Conservation (phyloP, 2,797 vertebrate genomes). For the Leptatherina wallacei region DNA sequence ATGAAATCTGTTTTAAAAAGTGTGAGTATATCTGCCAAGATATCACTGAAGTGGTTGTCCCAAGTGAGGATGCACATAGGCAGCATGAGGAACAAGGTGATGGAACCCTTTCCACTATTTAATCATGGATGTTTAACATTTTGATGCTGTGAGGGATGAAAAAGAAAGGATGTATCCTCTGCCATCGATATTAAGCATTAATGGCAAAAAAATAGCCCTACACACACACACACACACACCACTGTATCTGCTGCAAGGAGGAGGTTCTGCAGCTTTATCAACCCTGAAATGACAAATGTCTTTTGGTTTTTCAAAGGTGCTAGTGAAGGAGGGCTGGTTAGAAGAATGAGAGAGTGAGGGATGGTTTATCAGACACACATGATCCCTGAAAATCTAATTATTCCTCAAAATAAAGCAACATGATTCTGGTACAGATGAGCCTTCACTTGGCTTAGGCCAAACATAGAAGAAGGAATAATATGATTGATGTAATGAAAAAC, state of each 20-base stretch:
- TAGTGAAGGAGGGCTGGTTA: slow-evolving; percentile 28
- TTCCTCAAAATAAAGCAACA: slow-evolving; percentile 25
- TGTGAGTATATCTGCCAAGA: slow-evolving; percentile 12
- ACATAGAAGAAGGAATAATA: background rate
- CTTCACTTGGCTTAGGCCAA: background rate
- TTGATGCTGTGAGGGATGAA: slow-evolving; percentile 45
- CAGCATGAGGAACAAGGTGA: slow-evolving; percentile 17
- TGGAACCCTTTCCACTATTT: slow-evolving; percentile 44
- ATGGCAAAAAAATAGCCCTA: slow-evolving; percentile 47
- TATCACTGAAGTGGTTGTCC: slow-evolving; percentile 23
- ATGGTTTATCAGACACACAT: slow-evolving; percentile 26
- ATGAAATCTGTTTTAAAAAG: slow-evolving; percentile 41
- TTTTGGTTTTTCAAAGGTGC: slow-evolving; percentile 63
- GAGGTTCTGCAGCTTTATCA: slow-evolving; percentile 61
- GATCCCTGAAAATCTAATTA: slow-evolving; percentile 44
- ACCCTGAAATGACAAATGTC: slow-evolving; percentile 65
- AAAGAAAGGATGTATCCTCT: slow-evolving; percentile 48
- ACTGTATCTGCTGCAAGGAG: slow-evolving; percentile 48
- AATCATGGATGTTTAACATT: slow-evolving; percentile 61
- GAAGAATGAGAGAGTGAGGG: slow-evolving; percentile 9
- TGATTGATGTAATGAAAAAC: too few relatives aligned
- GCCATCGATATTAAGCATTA: slow-evolving; percentile 54
- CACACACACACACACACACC: slow-evolving; percentile 23
- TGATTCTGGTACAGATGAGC: slow-evolving; percentile 13
- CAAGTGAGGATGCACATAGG: slow-evolving; percentile 21